A percentile compares a stretch with the other conserved stretches of the same genome.
Conservation (phyloP, 1,140 invertebrate species). For the Bathynomus jamesi region DNA sequence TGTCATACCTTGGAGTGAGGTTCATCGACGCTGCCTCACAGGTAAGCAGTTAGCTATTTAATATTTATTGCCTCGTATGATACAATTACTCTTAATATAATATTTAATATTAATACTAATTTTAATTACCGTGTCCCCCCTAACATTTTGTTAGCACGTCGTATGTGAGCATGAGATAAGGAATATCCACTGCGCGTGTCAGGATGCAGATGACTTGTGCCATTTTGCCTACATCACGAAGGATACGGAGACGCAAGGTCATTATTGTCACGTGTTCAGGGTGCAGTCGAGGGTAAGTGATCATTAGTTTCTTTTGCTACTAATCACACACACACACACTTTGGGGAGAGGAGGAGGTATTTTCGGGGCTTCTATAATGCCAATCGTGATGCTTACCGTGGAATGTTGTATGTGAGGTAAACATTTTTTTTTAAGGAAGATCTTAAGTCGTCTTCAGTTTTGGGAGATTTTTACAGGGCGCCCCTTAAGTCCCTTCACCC, state of each 20-base stretch:
- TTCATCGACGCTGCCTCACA: slow-evolving; percentile 79
- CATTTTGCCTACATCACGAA: slow-evolving; percentile 97
- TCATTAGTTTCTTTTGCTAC: not conserved
- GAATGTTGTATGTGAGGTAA: too few species aligned
- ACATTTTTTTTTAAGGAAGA: too few species aligned
- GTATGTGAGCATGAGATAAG: slow-evolving; percentile 94
- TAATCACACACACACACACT: too few species aligned
- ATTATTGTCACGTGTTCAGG: slow-evolving; percentile 94
- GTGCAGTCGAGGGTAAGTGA: slow-evolving; percentile 79
- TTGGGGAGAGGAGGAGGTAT: not conserved
- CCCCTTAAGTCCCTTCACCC: too few species aligned
- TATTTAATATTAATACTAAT: not conserved
- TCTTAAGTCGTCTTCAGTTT: too few species aligned
- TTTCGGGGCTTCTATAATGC: too few species aligned
- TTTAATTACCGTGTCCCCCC: too few species aligned
- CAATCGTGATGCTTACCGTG: too few species aligned
- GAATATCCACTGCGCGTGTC: slow-evolving; percentile 94
- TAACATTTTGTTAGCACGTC: slow-evolving; percentile 64
- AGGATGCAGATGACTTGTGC: slow-evolving; percentile 87
- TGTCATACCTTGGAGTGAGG: slow-evolving; percentile 82
- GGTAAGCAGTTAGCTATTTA: slow-evolving; percentile 43
- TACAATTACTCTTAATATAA: not conserved
- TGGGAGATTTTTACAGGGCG: too few species aligned
- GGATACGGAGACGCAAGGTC: slow-evolving; percentile 68
- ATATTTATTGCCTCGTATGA: too few species aligned